Evolutionary conservation across 2,888 invertebrate genomes (phyloP), one percentile per base, ranked within the genome.

Genomic region (Vanessa cardui): DNA sequence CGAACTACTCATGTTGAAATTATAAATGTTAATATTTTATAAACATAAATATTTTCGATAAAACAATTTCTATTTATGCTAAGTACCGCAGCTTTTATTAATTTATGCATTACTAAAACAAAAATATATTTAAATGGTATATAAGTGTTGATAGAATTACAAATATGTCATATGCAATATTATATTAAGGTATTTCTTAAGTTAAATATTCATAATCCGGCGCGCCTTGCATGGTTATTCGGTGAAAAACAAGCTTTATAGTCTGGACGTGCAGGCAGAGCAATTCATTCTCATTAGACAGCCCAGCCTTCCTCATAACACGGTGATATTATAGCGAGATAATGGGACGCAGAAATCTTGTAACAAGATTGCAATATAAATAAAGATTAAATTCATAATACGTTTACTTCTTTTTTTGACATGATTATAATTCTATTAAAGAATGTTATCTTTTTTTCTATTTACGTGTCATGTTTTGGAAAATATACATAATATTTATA

Each of bases 241-340:
- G 18, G 18, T 56, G 39, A 39, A 56, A 7, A 56, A n/a, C 9
- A 8, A 33, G 12, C 33, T 12, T 56, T 16, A 56, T 18, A 63
- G 60, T 33, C 74, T 76, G 76, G 80, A 80, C 80, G 75, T 44
- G 39, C 64, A 60, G 56, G 31, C 77, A 77, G 76, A 78, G 88
- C 89, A 86, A 90, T 91, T 90, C 83, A 84, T 91, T 89, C 87
- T 90, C 90, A 91, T 91, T 91, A 90, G 87, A 46, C 46, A 45
- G 26, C 26, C 46, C 26, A n/a, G 59, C 59, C 46, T 45, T 46
- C 21, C 26, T 46, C 21, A 46, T 59, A 59, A 59, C n/a, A 26
- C 16, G n/a, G 39, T 59, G 45, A 59, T 46, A 59, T 46, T 46
- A 45, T 20, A 58, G 20, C 52, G 16, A 56, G 59, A 59, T 59